Evolutionary conservation across 1,140 invertebrate species (phyloP).

Genomic region (Muscidifurax raptorellus): DNA sequence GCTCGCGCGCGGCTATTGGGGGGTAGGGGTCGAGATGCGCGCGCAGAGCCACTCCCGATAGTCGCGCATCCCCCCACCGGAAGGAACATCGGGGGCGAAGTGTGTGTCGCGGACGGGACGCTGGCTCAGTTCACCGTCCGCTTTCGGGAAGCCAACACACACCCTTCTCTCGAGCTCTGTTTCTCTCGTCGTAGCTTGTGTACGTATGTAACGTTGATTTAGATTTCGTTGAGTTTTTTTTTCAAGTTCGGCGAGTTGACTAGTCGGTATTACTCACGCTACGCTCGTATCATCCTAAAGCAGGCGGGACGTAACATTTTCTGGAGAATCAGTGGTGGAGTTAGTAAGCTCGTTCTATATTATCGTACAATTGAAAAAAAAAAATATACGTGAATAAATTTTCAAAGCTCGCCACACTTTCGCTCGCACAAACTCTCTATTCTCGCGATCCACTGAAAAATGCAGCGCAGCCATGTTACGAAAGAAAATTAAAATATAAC

Average conservation of each 20-base stretch:
- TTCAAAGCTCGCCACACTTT: too few relatives aligned
- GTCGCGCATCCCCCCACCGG: conserved; percentile 53
- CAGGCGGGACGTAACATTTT: too few relatives aligned
- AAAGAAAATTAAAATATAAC: background rate
- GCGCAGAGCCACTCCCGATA: conserved; percentile 62
- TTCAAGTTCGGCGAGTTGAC: too few relatives aligned
- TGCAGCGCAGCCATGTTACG: background rate
- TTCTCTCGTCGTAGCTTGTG: background rate
- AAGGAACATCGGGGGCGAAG: conserved; percentile 56
- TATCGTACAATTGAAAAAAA: too few relatives aligned
- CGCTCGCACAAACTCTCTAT: too few relatives aligned
- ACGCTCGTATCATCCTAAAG: too few relatives aligned
- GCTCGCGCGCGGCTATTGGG: background rate
- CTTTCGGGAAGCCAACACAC: conserved; percentile 56
- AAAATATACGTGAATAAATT: too few relatives aligned
- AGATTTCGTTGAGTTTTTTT: too few relatives aligned
- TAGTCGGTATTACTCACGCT: too few relatives aligned
- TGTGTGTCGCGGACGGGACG: conserved; percentile 51
- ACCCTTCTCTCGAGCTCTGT: conserved; percentile 27
- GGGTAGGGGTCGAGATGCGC: conserved; percentile 52
- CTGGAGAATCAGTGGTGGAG: too few relatives aligned
- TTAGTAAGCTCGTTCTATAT: too few relatives aligned
- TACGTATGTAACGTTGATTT: too few relatives aligned
- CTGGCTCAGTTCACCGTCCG: conserved; percentile 62
- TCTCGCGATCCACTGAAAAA: background rate